These are phyloP conservation scores for Gracilinanus agilis DNA, from an alignment of 2,113 vertebrate genomes.

Conservation along the genomic window DNA sequence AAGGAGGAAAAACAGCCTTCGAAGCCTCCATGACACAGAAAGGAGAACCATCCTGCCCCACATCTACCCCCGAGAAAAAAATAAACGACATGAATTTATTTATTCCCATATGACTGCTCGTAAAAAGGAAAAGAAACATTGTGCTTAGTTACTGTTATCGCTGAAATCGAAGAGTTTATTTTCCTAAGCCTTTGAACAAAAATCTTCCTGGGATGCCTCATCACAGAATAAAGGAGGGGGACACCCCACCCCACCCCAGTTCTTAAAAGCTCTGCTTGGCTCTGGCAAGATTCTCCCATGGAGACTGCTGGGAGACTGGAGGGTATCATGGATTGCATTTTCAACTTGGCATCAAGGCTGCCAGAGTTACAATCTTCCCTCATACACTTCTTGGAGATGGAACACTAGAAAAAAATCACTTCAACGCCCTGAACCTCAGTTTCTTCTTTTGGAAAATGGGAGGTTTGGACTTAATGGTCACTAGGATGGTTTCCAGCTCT, in stretches of 20 bases:
- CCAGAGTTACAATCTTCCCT: no score
- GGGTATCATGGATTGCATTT: no score
- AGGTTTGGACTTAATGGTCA: neutral
- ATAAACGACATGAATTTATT: conserved; percentile 41
- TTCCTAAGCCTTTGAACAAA: neutral
- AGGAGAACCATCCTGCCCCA: conserved; percentile 14
- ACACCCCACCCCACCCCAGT: neutral
- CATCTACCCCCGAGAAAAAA: neutral
- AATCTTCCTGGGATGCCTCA: neutral
- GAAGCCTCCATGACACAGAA: conserved; percentile 56
- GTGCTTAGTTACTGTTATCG: neutral
- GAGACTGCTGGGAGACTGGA: neutral
- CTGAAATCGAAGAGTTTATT: conserved; percentile 39
- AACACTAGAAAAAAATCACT: neutral
- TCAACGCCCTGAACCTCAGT: neutral
- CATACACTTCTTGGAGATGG: neutral
- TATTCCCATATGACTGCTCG: conserved; percentile 60
- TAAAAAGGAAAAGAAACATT: neutral
- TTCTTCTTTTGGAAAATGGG: neutral
- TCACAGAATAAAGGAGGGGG: neutral
- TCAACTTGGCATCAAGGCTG: neutral
- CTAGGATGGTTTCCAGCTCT: neutral
- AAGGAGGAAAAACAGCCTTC: conserved; percentile 53
- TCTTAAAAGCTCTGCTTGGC: neutral
- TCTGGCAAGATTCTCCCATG: neutral